Conservation (phyloP, 53 echinoderm and acorn worm genomes). For the Zoroaster sp. region DNA sequence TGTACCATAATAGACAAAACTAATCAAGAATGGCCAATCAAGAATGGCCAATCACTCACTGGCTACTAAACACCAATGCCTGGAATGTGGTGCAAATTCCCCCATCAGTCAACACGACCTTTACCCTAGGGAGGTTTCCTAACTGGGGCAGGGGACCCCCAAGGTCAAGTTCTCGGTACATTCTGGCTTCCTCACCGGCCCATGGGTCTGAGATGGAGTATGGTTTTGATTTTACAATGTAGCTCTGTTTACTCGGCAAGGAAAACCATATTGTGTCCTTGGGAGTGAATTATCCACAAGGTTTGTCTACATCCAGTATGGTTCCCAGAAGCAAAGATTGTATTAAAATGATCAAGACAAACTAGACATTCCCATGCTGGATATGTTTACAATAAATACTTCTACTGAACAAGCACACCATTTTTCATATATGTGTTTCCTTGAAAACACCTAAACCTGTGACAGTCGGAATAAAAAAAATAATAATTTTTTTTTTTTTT, state of each 20-base stretch:
- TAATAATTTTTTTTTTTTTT: no score
- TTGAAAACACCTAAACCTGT: background rate
- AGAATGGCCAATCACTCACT: slow-evolving; percentile 24
- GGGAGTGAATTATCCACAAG: background rate
- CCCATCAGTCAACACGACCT: slow-evolving; percentile 20
- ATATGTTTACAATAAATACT: background rate
- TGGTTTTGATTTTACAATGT: background rate
- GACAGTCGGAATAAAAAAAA: background rate
- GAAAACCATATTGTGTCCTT: background rate
- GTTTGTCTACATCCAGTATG: background rate
- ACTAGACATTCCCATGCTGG: background rate
- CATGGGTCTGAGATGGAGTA: background rate
- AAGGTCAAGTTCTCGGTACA: background rate
- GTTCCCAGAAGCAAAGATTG: background rate
- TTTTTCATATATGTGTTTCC: no score
- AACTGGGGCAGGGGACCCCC: background rate
- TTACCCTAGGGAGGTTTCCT: background rate
- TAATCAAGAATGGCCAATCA: no score
- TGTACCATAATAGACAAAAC: no score
- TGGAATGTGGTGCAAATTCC: slow-evolving; percentile 16
- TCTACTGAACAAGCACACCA: background rate
- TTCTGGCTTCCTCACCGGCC: background rate
- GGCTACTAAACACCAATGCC: slow-evolving; percentile 16
- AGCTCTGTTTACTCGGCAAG: background rate
- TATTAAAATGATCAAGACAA: no score